phyloP scores from a whole-genome alignment of 2,113 vertebrate species.

The Caranx melampygus region DNA sequence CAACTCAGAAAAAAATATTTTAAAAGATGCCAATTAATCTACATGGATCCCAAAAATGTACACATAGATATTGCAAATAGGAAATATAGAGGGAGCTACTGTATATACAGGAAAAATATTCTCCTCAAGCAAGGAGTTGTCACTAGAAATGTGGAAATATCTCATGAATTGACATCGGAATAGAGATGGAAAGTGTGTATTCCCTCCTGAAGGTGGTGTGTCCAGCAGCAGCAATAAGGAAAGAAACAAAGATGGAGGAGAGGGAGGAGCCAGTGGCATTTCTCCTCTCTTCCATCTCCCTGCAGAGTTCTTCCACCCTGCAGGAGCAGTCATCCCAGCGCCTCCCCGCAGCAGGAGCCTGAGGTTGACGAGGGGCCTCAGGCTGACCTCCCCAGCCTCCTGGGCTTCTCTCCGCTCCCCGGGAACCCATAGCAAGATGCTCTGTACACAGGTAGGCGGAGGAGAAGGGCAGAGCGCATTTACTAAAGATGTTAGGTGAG shows the following conservation, averaged over 20 bases:
- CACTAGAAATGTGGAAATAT: background rate
- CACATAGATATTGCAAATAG: background rate
- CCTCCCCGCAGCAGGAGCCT: conserved; percentile 83
- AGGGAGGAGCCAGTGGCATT: conserved; percentile 60
- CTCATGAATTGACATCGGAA: background rate
- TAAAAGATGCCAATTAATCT: background rate
- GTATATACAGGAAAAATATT: background rate
- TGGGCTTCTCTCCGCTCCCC: conserved; percentile 93
- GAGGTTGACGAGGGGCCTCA: conserved; percentile 81
- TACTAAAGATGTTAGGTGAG: background rate
- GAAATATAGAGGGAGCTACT: background rate
- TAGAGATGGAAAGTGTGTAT: conserved; percentile 16
- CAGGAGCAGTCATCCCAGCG: conserved; percentile 79
- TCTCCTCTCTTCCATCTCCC: conserved; percentile 85
- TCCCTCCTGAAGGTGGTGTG: conserved; percentile 58
- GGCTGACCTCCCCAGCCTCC: conserved; percentile 91
- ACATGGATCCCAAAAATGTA: background rate
- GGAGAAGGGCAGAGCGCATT: background rate
- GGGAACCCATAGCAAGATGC: conserved; percentile 88
- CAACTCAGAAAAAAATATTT: background rate
- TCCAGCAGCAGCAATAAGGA: conserved; percentile 65
- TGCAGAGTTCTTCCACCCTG: conserved; percentile 92
- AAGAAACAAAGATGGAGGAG: conserved; percentile 36
- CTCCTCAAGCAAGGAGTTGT: background rate
- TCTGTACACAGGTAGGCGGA: conserved; percentile 88